A percentile compares a stretch with the other conserved stretches of the same genome.
These are phyloP conservation scores for Thalassophryne amazonica DNA, from an alignment of 2,797 vertebrate species.

Conservation along the genomic window DNA sequence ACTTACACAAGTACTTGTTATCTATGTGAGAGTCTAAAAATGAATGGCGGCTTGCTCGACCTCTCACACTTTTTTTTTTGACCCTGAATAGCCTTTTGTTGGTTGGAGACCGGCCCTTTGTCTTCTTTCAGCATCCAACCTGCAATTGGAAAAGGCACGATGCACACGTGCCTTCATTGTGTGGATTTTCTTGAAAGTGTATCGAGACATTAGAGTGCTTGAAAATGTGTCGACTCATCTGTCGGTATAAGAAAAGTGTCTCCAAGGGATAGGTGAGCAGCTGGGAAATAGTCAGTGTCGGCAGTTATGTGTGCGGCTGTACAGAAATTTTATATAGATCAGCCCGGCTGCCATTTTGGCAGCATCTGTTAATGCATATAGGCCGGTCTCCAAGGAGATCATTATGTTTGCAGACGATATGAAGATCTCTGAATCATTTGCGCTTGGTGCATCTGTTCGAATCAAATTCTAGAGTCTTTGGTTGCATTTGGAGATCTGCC, in stretches of 20 bases:
- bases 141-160: conserved; percentile 20
- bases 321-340: conserved; percentile 11
- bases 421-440: conserved; percentile 26
- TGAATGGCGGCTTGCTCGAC: too few species aligned
- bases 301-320: conserved; percentile 7
- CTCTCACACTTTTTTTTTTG: neutral
- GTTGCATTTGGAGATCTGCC: neutral
- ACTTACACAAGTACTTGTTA: too few species aligned
- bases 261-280: conserved; percentile 28
- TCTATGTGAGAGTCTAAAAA: too few species aligned
- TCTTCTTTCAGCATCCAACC: conserved; percentile 33
- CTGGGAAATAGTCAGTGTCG: conserved; percentile 23
- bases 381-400: conserved; percentile 30
- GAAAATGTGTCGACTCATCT: conserved; percentile 47
- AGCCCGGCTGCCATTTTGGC: conserved; percentile 38
- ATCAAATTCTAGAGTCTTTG: neutral
- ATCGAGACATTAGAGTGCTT: conserved; percentile 13
- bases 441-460: conserved; percentile 24
- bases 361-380: conserved; percentile 45
- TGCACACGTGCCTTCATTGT: conserved; percentile 28
- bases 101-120: conserved; percentile 16
- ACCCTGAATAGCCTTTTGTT: conserved; percentile 18
- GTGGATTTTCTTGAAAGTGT: neutral
- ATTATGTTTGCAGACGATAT: conserved; percentile 28
- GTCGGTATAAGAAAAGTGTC: conserved; percentile 26